These are phyloP conservation scores for Agelastica alni DNA, from an alignment of 2,888 invertebrate genomes.

Conservation along the genomic window DNA sequence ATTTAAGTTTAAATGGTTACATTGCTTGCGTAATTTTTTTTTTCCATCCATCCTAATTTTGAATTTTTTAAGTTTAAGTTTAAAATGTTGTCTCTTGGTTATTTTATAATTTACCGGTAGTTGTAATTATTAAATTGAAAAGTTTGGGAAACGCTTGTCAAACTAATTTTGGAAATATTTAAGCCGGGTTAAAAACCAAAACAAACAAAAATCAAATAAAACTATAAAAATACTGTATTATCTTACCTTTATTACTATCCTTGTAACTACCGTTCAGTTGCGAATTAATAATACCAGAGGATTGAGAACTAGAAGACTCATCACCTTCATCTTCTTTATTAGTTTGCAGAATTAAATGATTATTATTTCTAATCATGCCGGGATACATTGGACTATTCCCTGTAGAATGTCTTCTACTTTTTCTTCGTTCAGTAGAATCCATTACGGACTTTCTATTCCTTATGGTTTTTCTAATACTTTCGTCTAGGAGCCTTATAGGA, in stretches of 20 bases:
- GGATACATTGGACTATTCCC: slow-evolving; percentile 63
- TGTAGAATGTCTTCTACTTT: slow-evolving; percentile 76
- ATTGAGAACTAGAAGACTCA: slow-evolving; percentile 66
- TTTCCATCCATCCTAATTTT: too few relatives aligned
- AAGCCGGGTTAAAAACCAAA: too few relatives aligned
- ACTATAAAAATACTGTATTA: background rate
- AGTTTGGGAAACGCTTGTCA: too few relatives aligned
- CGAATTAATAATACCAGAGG: slow-evolving; percentile 60
- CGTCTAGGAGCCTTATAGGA: slow-evolving; percentile 68
- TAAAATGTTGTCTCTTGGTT: too few relatives aligned
- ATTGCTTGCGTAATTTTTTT: too few relatives aligned
- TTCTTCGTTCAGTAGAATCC: slow-evolving; percentile 72
- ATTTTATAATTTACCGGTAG: too few relatives aligned
- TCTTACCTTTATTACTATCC: slow-evolving; percentile 61
- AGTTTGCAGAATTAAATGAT: slow-evolving; percentile 38
- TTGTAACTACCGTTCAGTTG: slow-evolving; percentile 63
- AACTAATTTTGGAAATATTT: too few relatives aligned
- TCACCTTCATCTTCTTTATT: slow-evolving; percentile 58
- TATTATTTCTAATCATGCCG: slow-evolving; percentile 43
- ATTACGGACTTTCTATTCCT: slow-evolving; percentile 67
- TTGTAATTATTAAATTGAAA: too few relatives aligned
- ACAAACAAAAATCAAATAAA: slow-evolving; percentile 22
- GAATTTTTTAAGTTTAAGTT: too few relatives aligned
- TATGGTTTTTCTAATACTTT: slow-evolving; percentile 73
- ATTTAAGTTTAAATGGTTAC: too few relatives aligned